Evolutionary conservation across 2,888 invertebrate genomes (phyloP), one percentile per base, ranked within the genome.

Genomic region (Pycnomerus fuliginosus): DNA sequence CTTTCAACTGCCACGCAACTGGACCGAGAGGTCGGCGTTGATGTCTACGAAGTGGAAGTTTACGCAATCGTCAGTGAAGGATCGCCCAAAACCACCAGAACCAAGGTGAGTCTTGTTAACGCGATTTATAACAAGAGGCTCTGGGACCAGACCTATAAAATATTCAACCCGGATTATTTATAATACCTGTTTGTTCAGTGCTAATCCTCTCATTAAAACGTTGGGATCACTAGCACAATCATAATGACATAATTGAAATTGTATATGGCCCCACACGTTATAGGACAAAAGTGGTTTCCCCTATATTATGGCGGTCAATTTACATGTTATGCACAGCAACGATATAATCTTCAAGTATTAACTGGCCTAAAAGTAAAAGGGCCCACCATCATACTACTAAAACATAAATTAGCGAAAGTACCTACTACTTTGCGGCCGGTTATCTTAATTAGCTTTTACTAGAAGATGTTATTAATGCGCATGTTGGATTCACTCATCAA

Each of bases 21-120:
- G 70, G 92, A 93, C 73, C 80, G 91, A 41, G 93, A 93, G 71
- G 80, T 84, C 52, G 91, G 90, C 17, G 81, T 87, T 44, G 87
- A 85, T 64, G 80, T 80, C 58, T 93, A 91, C 74, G 85, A 87
- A 66, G 83, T 93, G 54, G 88, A 90, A 69, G 84, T 94, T 46
- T 87, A 87, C 69, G 92, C 90, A 36, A 85, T 92, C 55, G 84
- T 87, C 39, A 76, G 85, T 46, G 84, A 83, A 55, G 81, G 84
- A 45, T 76, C 77, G 43, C 82, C 90, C 13, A 81, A 82, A 70
- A 88, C 88, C 36, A 82, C 88, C 29, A 85, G 79, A 62, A 89
- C 88, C 65, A 91, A 90, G 90, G 93, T 92, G 76, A 81, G 40
- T 31, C 36, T 45, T 25, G 30, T 46, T 41, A 46, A 31, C 11